phyloP scores from a whole-genome alignment of 1,140 invertebrate species.

The Nasonia longicornis region DNA sequence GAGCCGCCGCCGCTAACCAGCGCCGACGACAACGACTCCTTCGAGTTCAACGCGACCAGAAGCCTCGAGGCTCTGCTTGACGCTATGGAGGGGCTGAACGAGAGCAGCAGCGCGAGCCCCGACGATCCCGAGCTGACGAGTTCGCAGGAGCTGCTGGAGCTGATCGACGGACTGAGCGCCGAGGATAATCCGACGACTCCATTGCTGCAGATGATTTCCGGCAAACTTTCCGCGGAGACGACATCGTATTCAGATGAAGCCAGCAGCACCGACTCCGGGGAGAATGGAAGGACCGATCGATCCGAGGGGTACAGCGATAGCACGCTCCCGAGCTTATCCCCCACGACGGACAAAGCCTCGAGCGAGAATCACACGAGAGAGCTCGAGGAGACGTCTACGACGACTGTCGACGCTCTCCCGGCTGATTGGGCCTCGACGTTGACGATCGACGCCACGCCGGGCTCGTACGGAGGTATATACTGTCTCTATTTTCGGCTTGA shows the following conservation, averaged over 20 bases:
- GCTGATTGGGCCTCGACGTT: constrained; percentile 1
- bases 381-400: background rate
- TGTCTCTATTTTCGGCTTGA: no score
- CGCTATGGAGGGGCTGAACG: background rate
- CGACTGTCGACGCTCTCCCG: background rate
- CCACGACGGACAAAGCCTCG: background rate
- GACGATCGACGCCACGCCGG: background rate
- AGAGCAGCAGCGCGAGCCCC: background rate
- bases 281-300: constrained; percentile 7
- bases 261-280: background rate
- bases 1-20: background rate
- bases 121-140: background rate
- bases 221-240: background rate
- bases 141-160: background rate
- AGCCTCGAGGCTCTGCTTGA: constrained; percentile 4
- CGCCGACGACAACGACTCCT: background rate
- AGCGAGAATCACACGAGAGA: background rate
- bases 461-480: background rate
- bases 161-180: background rate
- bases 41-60: background rate
- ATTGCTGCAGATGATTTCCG: constrained; percentile 9
- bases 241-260: constrained; percentile 40
- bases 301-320: background rate
- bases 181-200: background rate
- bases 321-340: background rate